phyloP scores from a whole-genome alignment of 2,888 invertebrate genomes.

The Drosophila austrosaltans region DNA sequence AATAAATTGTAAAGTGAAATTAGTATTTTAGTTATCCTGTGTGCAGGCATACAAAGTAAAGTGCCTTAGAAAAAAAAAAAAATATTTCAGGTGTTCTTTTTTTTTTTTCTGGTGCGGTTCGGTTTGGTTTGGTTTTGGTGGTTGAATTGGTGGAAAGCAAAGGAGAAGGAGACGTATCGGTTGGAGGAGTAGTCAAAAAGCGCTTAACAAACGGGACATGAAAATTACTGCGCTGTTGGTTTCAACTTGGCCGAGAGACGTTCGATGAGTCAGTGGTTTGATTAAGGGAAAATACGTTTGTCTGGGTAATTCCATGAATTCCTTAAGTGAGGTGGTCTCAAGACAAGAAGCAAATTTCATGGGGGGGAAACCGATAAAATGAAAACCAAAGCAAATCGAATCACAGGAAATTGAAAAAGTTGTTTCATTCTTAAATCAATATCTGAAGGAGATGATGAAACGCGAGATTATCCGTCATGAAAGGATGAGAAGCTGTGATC shows the following conservation, averaged over 20 bases:
- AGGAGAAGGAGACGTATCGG: conserved; percentile 8
- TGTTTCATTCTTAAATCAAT: too few relatives aligned
- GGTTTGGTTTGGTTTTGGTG: conserved; percentile 11
- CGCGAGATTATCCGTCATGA: too few relatives aligned
- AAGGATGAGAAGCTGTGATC: too few relatives aligned
- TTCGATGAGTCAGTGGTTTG: conserved; percentile 29
- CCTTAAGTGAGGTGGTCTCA: conserved; percentile 12
- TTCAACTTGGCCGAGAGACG: conserved; percentile 32
- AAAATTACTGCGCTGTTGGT: conserved; percentile 39
- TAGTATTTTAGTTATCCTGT: conserved; percentile 78
- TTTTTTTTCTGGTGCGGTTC: background rate
- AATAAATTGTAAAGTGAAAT: conserved; percentile 78
- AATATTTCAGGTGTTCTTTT: conserved; percentile 35
- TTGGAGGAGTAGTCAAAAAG: conserved; percentile 41
- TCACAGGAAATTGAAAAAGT: too few relatives aligned
- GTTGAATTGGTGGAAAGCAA: conserved; percentile 14
- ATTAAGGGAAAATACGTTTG: conserved; percentile 7
- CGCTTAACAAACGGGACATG: conserved; percentile 38
- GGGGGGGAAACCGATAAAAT: background rate
- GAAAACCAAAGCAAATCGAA: too few relatives aligned
- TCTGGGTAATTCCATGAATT: conserved; percentile 27
- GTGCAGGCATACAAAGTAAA: conserved; percentile 53
- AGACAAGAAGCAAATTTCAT: background rate
- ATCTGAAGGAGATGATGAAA: too few relatives aligned
- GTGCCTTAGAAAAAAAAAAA: conserved; percentile 32